Conservation (phyloP, 2,888 invertebrate species). For the Stenichneumon culpator region DNA sequence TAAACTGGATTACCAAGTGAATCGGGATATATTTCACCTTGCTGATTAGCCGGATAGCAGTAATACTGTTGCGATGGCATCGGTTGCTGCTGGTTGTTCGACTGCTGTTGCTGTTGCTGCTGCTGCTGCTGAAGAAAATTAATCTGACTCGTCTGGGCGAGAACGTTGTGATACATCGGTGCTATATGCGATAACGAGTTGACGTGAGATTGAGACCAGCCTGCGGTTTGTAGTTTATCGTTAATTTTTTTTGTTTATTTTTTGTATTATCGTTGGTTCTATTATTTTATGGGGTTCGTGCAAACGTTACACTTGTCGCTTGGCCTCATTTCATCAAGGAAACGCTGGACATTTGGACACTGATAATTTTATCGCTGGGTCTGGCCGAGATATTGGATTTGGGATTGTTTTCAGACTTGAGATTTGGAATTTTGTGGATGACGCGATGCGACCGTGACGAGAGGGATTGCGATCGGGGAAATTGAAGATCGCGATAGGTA, state of each 20-base stretch:
- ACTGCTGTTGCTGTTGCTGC: slow-evolving; percentile 60
- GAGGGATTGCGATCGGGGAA: background rate
- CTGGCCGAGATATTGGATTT: slow-evolving; percentile 16
- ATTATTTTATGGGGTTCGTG: background rate
- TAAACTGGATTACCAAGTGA: background rate
- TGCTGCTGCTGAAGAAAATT: slow-evolving; percentile 74
- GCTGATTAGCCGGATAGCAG: slow-evolving; percentile 65
- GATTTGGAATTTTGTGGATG: slow-evolving; percentile 49
- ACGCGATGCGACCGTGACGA: background rate
- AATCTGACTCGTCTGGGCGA: slow-evolving; percentile 74
- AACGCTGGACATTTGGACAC: slow-evolving; percentile 27
- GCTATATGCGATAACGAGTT: slow-evolving; percentile 72
- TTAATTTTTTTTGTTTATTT: background rate
- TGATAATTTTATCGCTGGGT: slow-evolving; percentile 29
- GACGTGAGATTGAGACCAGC: slow-evolving; percentile 67
- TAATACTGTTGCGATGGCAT: slow-evolving; percentile 61
- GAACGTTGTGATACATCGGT: slow-evolving; percentile 73
- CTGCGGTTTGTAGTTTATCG: slow-evolving; percentile 51
- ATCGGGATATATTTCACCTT: slow-evolving; percentile 12
- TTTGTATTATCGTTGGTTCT: background rate
- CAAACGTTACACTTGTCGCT: slow-evolving; percentile 57
- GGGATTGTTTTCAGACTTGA: slow-evolving; percentile 35
- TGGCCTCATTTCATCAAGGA: slow-evolving; percentile 55
- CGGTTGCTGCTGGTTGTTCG: slow-evolving; percentile 52
- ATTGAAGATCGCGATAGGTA: slow-evolving; percentile 15